Conservation (phyloP, 2,113 vertebrate species). For the Dipodomys ordii region DNA sequence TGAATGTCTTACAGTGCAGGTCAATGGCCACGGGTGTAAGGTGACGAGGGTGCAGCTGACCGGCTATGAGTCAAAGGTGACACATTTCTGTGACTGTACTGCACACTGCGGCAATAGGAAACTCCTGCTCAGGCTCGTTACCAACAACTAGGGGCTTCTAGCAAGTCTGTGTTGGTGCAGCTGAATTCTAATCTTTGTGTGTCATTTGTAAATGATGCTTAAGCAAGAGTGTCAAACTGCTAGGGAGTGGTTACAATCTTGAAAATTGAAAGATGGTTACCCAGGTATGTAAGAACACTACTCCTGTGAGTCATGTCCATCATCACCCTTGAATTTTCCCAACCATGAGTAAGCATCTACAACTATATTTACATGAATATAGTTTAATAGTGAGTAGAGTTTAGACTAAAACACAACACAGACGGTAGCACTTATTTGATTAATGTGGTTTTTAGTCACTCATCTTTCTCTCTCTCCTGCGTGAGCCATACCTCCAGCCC, state of each 20-base stretch:
- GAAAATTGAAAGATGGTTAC: background rate
- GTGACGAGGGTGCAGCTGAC: background rate
- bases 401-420: background rate
- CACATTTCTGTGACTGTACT: background rate
- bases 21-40: background rate
- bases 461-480: background rate
- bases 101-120: background rate
- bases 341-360: background rate
- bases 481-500: no score
- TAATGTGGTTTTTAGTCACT: background rate
- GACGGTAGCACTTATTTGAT: background rate
- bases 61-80: background rate
- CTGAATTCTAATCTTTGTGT: background rate
- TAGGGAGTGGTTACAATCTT: background rate
- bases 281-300: background rate
- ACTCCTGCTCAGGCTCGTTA: background rate
- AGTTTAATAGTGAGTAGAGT: background rate
- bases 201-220: background rate
- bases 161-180: background rate
- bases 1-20: background rate
- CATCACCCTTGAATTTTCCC: background rate
- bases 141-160: background rate
- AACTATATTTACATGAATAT: accelerated
- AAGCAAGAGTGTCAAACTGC: background rate
- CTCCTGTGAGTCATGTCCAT: background rate